Evolutionary conservation across 1,140 invertebrate genomes (phyloP).

Genomic region (Cydia splendana): DNA sequence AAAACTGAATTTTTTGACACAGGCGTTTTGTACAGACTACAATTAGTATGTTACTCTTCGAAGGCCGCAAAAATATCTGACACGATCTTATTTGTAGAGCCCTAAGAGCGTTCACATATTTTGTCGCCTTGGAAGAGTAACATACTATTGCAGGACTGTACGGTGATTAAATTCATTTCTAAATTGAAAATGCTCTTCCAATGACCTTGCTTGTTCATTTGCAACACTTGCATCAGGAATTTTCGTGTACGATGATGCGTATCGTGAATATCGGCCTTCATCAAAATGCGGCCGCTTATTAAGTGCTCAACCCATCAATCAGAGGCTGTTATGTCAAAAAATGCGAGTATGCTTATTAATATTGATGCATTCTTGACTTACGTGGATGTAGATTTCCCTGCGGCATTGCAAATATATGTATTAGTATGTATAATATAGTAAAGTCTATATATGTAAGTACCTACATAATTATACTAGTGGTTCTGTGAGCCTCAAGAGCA

Average conservation of each 20-base stretch:
- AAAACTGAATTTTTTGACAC: too few species aligned
- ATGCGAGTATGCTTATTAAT: neutral
- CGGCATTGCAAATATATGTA: neutral
- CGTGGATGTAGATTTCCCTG: neutral
- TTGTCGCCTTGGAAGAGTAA: too few species aligned
- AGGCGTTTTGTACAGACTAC: neutral
- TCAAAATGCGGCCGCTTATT: neutral
- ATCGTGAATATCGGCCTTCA: neutral
- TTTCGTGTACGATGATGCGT: conserved; percentile 3
- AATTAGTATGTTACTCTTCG: too few species aligned
- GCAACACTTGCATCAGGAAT: conserved; percentile 6
- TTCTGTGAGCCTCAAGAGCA: too few species aligned
- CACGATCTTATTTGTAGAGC: too few species aligned
- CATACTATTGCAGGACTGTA: too few species aligned
- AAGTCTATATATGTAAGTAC: too few species aligned
- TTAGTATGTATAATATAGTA: too few species aligned
- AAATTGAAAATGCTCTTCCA: neutral
- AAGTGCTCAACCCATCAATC: conserved; percentile 14
- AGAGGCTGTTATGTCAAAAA: conserved; percentile 24
- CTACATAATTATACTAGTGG: too few species aligned
- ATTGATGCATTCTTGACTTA: neutral
- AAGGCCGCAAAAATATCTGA: too few species aligned
- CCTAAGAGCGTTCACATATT: too few species aligned
- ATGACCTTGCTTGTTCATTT: neutral
- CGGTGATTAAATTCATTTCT: neutral